Base-by-base conservation (phyloP, 1,140 invertebrate genomes). In the Pogonomyrmex barbatus region DNA sequence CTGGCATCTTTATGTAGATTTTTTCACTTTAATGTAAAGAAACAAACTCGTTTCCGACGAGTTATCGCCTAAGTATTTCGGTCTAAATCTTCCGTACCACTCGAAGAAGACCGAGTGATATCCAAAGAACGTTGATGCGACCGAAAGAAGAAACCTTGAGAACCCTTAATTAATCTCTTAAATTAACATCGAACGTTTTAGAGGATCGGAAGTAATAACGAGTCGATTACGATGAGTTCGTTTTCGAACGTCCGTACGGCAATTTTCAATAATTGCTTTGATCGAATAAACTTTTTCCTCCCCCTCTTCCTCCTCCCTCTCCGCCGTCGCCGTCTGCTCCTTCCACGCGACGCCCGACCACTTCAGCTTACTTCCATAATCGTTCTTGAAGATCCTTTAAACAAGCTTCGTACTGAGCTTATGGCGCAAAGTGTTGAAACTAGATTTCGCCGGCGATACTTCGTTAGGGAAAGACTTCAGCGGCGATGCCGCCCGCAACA, bases 281-380 rank as follows among this genome's bases (percentile, higher is more conserved):
- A 85, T 85, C 83, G 83, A 85, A 88, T 65, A 60, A 56, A 50
- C 54, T 60, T 63, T 83, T 68, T 45, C 45, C 47, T 71, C 33
- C 33, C 36, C 47, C 24, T 10, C 47, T 54, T 62, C n/a, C 56
- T 58, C 56, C 6, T 58, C 24, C 33, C 36, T 56, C 10, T 30
- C 78, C 85, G 70, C 12, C 17, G 12, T 30, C 17, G 17, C 12
- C 58, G 2, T 3, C 8, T 17, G 14, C 1, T 14, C 12, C 33
- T 60, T 30, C 14, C 54, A 3, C 54, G 42, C 68, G 79, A 52
- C 68, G 45, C 45, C 42, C 68, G 24, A 62, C 54, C 82, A 56
- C 71, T 86, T 58, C 77, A n/a, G 76, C n/a, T 71, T 75, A 63
- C 78, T 89, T 89, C 73, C 79, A 75, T 89, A 89, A 86, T 89